Evolutionary conservation across 2,888 invertebrate genomes (phyloP).

Genomic region (Archaeoteleia sp.): DNA sequence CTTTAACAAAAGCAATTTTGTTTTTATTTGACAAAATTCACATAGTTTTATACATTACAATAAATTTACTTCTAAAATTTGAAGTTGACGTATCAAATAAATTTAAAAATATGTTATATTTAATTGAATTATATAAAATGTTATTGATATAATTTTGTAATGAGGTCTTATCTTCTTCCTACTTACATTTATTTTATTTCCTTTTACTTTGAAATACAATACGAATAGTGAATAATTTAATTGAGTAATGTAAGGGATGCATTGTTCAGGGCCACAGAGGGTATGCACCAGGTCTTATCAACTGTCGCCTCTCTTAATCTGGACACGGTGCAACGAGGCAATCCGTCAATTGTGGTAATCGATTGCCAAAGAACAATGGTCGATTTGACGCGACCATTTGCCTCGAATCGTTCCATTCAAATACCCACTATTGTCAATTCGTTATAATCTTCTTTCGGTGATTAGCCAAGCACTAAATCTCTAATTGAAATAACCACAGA

Average conservation of each 20-base stretch:
- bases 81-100: too few relatives aligned
- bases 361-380: constrained; percentile 44
- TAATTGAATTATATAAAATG: too few relatives aligned
- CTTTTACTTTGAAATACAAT: constrained; percentile 11
- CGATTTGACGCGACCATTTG: constrained; percentile 45
- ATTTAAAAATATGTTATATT: too few relatives aligned
- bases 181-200: constrained; percentile 17
- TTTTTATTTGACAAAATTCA: too few relatives aligned
- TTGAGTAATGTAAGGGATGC: constrained; percentile 24
- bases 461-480: constrained; percentile 33
- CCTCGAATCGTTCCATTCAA: constrained; percentile 29
- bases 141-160: too few relatives aligned
- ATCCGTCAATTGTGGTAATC: constrained; percentile 39
- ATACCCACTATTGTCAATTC: constrained; percentile 32
- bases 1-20: too few relatives aligned
- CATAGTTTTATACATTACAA: too few relatives aligned
- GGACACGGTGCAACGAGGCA: constrained; percentile 29
- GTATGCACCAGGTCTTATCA: constrained; percentile 39
- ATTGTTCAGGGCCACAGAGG: constrained; percentile 28
- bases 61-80: too few relatives aligned
- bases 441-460: constrained; percentile 44
- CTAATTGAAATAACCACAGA: constrained; percentile 12
- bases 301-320: constrained; percentile 45
- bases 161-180: too few relatives aligned
- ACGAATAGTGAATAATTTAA: constrained; percentile 11